These are phyloP conservation scores for Mesorhabditis belari DNA, from an alignment of 2,888 invertebrate species.

Conservation along the genomic window DNA sequence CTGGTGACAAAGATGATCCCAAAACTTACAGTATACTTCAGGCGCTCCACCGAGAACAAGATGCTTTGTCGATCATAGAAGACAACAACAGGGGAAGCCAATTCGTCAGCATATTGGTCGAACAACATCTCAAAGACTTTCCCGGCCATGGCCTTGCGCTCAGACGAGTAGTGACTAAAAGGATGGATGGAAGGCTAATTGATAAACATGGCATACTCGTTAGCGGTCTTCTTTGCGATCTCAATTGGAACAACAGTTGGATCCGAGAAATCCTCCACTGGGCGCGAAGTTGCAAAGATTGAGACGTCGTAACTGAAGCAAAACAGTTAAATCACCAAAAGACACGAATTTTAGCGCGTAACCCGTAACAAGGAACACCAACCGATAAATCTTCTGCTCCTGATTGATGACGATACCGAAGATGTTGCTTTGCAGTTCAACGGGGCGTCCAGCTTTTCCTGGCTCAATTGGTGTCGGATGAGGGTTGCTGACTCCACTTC, in stretches of 20 bases:
- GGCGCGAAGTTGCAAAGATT: background rate
- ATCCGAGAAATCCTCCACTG: background rate
- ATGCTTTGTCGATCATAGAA: slow-evolving; percentile 8
- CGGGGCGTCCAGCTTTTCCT: background rate
- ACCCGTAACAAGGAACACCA: too few relatives aligned
- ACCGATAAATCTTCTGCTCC: background rate
- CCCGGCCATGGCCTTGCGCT: slow-evolving; percentile 1
- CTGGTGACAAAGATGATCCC: too few relatives aligned
- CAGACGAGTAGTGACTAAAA: slow-evolving; percentile 4
- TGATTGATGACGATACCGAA: background rate
- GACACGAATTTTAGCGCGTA: too few relatives aligned
- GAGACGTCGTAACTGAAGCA: background rate
- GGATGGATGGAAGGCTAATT: background rate
- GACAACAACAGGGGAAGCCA: too few relatives aligned
- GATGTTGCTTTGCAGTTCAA: background rate
- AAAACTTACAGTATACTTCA: too few relatives aligned
- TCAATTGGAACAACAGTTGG: background rate
- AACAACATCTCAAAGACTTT: slow-evolving; percentile 3
- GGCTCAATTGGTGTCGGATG: background rate
- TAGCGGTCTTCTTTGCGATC: background rate
- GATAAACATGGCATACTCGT: too few relatives aligned
- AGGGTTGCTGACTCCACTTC: too few relatives aligned
- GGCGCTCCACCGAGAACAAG: slow-evolving; percentile 5
- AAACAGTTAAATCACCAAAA: background rate
- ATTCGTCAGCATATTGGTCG: slow-evolving; percentile 2